Evolutionary conservation across 2,113 vertebrate genomes (phyloP), one percentile per base, ranked within the genome.

Genomic region (Bufo gargarizans): DNA sequence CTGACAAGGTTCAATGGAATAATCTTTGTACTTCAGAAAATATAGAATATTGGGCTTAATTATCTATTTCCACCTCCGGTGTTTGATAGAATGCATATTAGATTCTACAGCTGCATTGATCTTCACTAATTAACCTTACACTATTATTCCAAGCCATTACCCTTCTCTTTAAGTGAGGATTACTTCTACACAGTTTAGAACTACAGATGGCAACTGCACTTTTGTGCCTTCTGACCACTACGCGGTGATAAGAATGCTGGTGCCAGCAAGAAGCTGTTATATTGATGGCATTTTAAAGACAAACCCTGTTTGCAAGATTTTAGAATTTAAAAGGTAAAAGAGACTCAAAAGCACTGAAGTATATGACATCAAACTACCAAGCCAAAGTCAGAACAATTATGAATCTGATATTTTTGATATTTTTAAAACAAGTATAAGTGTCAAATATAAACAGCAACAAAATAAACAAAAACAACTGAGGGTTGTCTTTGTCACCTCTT

Each of bases 61-160:
- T 82, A 77, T 74, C 79, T 88, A 61, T 88, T 88, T 82, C 71
- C 71, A 55, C 80, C 80, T 83, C 77, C 83, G 56, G 56, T 22
- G 59, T 88, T 88, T 88, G 69, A 83, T 76, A 88, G 86, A 58
- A 74, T 20, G 50, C 71, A 59, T 63, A 83, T 88, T 65, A 63
- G 82, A 88, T 81, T 82, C 86, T 74, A 61, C 80, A 88, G 86
- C 86, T 88, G 80, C 86, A 88, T 88, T 88, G 86, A 88, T 88
- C 86, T 88, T 77, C 55, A 88, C 79, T 88, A 88, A 88, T 88
- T 83, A 88, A 88, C 86, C 80, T 88, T 76, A 65, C 86, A 83
- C 80, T 83, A 88, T 88, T 88, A 88, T 88, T 88, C 86, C 86
- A 83, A 82, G 69, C 76, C 86, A 88, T 88, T 88, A 88, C 80